Percentiles rank a stretch among this genome's conserved stretches.
These are phyloP conservation scores for Apeira syringaria DNA, from an alignment of 2,888 invertebrate species.

Conservation along the genomic window DNA sequence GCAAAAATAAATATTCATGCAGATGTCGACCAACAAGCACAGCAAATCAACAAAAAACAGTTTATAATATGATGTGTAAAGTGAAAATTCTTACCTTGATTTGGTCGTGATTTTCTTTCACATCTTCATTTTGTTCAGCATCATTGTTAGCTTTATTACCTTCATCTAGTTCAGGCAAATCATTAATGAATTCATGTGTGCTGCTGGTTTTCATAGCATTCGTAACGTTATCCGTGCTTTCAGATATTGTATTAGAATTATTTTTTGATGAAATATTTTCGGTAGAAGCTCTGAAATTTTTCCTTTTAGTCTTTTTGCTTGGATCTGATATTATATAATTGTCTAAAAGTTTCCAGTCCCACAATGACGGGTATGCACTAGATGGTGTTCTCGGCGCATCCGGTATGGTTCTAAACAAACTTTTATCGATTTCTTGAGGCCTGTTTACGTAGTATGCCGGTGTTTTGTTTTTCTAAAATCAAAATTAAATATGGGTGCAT, in stretches of 20 bases:
- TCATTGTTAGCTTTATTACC: slow-evolving; percentile 38
- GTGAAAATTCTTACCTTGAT: slow-evolving; percentile 64
- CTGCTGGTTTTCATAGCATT: slow-evolving; percentile 70
- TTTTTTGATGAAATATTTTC: slow-evolving; percentile 77
- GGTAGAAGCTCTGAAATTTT: slow-evolving; percentile 62
- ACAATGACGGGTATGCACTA: slow-evolving; percentile 86
- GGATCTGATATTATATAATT: slow-evolving; percentile 71
- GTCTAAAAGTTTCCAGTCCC: slow-evolving; percentile 89
- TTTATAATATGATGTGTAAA: slow-evolving; percentile 47
- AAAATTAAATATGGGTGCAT: slow-evolving; percentile 22
- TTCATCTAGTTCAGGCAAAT: slow-evolving; percentile 71
- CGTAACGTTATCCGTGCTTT: slow-evolving; percentile 54
- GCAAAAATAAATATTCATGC: slow-evolving; percentile 70
- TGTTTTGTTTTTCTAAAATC: slow-evolving; percentile 91
- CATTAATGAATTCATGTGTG: slow-evolving; percentile 71
- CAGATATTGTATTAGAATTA: slow-evolving; percentile 67
- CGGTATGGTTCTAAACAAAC: slow-evolving; percentile 87
- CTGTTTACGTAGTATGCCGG: slow-evolving; percentile 91
- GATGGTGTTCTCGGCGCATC: slow-evolving; percentile 92
- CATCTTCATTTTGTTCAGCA: slow-evolving; percentile 31
- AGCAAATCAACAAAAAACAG: slow-evolving; percentile 64
- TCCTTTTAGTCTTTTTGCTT: slow-evolving; percentile 67
- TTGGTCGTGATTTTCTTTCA: slow-evolving; percentile 41
- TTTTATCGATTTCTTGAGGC: slow-evolving; percentile 90
- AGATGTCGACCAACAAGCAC: slow-evolving; percentile 70